Evolutionary conservation across 1,140 invertebrate genomes (phyloP).

Genomic region (Ctenoplectra terminalis): DNA sequence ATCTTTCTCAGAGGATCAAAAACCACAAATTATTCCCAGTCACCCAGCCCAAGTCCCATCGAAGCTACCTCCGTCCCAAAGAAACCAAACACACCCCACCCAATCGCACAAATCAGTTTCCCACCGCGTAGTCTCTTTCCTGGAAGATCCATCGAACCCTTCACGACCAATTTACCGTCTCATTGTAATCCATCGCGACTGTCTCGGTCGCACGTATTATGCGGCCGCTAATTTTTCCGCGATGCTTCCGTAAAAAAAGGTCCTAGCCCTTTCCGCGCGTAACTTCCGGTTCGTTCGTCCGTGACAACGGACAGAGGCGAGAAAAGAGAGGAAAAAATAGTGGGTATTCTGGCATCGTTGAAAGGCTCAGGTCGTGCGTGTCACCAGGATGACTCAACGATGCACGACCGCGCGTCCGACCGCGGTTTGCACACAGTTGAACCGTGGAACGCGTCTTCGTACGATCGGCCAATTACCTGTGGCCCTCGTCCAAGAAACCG

Average conservation of each 20-base stretch:
- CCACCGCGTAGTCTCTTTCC: constrained; percentile 22
- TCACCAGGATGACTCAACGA: constrained; percentile 51
- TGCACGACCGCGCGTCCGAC: neutral
- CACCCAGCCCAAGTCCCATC: too few species aligned
- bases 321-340: constrained; percentile 15
- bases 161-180: constrained; percentile 58
- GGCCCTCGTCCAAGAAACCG: constrained; percentile 18
- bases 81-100: constrained; percentile 5
- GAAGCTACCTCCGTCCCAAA: constrained; percentile 4
- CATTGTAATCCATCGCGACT: constrained; percentile 40
- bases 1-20: neutral
- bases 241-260: constrained; percentile 51
- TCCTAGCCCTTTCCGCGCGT: constrained; percentile 56
- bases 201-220: constrained; percentile 36
- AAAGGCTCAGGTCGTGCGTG: constrained; percentile 65
- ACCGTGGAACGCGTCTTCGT: constrained; percentile 11
- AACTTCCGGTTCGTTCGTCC: constrained; percentile 49
- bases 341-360: constrained; percentile 14
- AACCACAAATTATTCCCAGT: neutral
- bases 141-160: constrained; percentile 53
- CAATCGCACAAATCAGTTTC: constrained; percentile 16
- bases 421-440: neutral
- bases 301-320: constrained; percentile 3
- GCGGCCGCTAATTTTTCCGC: constrained; percentile 51
- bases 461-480: constrained; percentile 42